Evolutionary conservation across 2,113 vertebrate species (phyloP), one percentile per base, ranked within the genome.

Genomic region (Nibea coibor): DNA sequence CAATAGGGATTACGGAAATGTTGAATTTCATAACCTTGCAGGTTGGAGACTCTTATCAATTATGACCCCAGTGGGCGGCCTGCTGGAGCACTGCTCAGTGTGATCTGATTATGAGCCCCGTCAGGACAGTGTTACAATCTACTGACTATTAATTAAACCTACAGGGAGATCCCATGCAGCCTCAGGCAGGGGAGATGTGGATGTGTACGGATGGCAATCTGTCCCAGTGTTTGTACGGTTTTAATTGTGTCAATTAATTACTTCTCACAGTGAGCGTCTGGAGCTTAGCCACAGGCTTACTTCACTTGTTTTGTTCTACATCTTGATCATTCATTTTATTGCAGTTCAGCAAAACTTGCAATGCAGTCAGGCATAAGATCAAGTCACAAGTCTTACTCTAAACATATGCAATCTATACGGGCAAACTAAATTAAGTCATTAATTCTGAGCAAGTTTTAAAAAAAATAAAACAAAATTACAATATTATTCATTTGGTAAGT

Each of bases 141-240:
- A 51, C 70, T 35, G 42, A 81, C 35, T 78, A 75, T 84, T 92
- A 90, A 93, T 91, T 92, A 92, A 90, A 81, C 80, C 91, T 65
- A 72, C 69, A 20, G 84, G 81, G 83, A 84, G 74, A 74, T n/a
- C 73, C 80, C 70, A 75, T 42, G 81, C 5, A 11, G 83, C 78
- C 72, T 62, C 78, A 59, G 83, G 83, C 53, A 51, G 84, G 87
- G 75, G 62, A 63, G 20, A 20, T 22, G 61, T 69, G 81, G 70
- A 59, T 69, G 48, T 59, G 66, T 51, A 39, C 1, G 6, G 20
- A 70, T 39, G 24, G 53, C 82, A 72, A 35, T 77, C 84, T 83
- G 74, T 45, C 51, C 10, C 67, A 39, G 50, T 84, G 68, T 81
- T 81, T 81, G 61, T 80, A 68, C 35, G 58, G 54, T 76, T 85